phyloP scores from a whole-genome alignment of 2,113 vertebrate species.

The Himantopus leucocephalus region DNA sequence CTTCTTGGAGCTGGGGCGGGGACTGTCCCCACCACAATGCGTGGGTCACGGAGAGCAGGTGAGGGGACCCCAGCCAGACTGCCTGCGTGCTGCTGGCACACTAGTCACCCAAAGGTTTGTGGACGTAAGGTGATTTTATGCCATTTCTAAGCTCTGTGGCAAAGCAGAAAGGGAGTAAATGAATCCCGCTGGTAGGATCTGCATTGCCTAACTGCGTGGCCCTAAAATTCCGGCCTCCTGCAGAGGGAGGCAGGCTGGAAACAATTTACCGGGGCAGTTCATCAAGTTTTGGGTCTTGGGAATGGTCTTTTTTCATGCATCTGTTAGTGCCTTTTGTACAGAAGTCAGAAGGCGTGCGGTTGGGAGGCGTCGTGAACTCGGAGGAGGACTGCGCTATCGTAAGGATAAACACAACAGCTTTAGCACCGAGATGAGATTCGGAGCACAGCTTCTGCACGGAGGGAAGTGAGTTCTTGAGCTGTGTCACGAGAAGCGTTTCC shows the following conservation, averaged over 20 bases:
- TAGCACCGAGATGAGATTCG: background rate
- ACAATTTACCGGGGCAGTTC: background rate
- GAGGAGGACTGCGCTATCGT: rapidly evolving
- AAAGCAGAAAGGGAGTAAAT: background rate
- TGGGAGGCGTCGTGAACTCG: background rate
- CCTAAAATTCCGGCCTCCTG: background rate
- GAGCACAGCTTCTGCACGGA: background rate
- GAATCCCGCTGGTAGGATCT: background rate
- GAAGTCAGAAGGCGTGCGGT: background rate
- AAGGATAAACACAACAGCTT: background rate
- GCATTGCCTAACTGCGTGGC: rapidly evolving
- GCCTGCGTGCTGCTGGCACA: background rate
- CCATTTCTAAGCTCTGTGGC: background rate
- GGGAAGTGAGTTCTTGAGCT: background rate
- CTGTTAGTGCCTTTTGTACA: background rate
- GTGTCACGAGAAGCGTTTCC: background rate
- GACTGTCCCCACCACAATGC: background rate
- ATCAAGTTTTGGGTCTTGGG: background rate
- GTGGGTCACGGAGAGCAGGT: rapidly evolving
- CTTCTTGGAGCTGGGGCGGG: background rate
- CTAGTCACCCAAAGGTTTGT: background rate
- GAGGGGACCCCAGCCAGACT: background rate
- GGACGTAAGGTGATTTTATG: background rate
- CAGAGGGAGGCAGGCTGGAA: background rate
- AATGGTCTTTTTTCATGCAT: background rate